Conservation (phyloP, 1,140 invertebrate genomes). For the Drosophila kepulauana region DNA sequence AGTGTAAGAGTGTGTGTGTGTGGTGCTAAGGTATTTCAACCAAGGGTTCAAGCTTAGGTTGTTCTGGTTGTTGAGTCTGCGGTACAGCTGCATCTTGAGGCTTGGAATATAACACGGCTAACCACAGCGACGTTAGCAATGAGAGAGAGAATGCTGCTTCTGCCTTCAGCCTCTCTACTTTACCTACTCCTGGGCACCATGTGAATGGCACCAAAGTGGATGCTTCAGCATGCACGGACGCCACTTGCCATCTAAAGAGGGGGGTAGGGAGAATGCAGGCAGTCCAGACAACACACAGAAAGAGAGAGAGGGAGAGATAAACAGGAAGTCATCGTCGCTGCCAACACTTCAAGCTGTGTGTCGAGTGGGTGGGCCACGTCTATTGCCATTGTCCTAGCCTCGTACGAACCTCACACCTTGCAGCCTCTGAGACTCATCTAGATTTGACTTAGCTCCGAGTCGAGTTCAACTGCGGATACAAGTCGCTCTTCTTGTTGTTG, state of each 20-base stretch:
- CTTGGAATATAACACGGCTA: conserved; percentile 69
- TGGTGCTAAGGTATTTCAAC: conserved; percentile 60
- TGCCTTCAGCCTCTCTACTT: neutral
- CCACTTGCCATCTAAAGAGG: conserved; percentile 52
- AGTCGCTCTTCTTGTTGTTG: conserved; percentile 41
- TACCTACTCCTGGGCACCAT: conserved; percentile 20
- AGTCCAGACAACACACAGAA: conserved; percentile 52
- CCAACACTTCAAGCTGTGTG: conserved; percentile 76
- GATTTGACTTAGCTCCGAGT: neutral
- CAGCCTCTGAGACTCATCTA: neutral
- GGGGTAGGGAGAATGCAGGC: neutral
- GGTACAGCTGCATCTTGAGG: conserved; percentile 40
- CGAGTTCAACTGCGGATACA: conserved; percentile 5
- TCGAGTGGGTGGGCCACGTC: conserved; percentile 61
- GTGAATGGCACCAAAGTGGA: conserved; percentile 80
- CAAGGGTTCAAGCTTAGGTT: conserved; percentile 25
- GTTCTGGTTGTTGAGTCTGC: conserved; percentile 34
- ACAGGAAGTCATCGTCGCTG: conserved; percentile 75
- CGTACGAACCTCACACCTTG: neutral
- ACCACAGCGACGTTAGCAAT: conserved; percentile 51
- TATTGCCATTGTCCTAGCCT: conserved; percentile 50
- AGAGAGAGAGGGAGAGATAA: conserved; percentile 51
- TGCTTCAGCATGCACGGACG: conserved; percentile 81
- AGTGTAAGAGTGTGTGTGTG: conserved; percentile 10
- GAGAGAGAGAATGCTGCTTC: conserved; percentile 1